Percentiles rank a stretch among this genome's conserved stretches.
Evolutionary conservation across 2,888 invertebrate species (phyloP).

Genomic region (Candidula unifasciata): DNA sequence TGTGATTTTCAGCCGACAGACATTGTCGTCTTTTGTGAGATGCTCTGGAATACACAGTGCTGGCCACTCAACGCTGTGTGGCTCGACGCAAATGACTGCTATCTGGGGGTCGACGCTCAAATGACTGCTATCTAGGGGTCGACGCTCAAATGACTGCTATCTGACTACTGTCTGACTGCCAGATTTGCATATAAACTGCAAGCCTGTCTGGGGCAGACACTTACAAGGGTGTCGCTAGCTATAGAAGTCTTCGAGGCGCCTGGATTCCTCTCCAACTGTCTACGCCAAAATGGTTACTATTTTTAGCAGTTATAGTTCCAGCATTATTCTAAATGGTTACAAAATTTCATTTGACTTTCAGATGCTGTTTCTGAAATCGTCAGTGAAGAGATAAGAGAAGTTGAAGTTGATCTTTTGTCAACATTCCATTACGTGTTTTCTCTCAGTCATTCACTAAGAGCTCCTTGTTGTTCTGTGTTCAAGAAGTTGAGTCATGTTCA

Average conservation of each 20-base stretch:
- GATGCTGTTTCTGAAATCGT: slow-evolving; percentile 2
- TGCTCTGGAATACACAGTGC: not conserved
- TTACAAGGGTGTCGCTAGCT: not conserved
- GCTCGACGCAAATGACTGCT: too few relatives aligned
- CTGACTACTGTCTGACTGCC: not conserved
- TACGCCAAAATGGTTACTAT: not conserved
- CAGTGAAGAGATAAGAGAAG: not conserved
- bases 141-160: not conserved
- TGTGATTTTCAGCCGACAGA: too few relatives aligned
- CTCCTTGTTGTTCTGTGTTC: too few relatives aligned
- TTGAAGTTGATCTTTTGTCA: not conserved
- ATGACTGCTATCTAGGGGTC: not conserved
- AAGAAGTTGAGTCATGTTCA: too few relatives aligned
- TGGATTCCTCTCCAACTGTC: not conserved
- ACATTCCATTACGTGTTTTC: too few relatives aligned
- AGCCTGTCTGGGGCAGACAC: not conserved
- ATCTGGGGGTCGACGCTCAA: too few relatives aligned
- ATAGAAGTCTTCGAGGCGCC: not conserved
- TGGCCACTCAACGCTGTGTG: not conserved
- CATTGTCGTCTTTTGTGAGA: not conserved
- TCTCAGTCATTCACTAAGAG: too few relatives aligned
- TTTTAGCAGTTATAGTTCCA: not conserved
- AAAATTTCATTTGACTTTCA: slow-evolving; percentile 33
- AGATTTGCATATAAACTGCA: slow-evolving; percentile 18
- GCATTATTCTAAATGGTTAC: not conserved